Evolutionary conservation across 2,113 vertebrate genomes (phyloP).

Genomic region (Candoia aspera): DNA sequence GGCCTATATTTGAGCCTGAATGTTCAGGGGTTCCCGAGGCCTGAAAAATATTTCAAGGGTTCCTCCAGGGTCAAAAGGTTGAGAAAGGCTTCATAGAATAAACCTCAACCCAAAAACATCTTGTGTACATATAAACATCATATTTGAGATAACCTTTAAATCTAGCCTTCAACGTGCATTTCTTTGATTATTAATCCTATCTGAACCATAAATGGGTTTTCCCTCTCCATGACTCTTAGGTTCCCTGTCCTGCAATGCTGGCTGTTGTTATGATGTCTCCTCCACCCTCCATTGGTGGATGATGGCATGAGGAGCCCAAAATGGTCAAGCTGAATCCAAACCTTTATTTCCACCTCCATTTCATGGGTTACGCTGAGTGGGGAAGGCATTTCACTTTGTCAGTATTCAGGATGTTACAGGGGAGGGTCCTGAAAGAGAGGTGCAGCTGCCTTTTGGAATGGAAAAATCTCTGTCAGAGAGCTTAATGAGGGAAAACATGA

Average conservation of each 20-base stretch:
- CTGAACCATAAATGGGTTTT: not conserved
- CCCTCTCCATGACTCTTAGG: rapidly evolving
- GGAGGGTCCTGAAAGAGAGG: constrained; percentile 49
- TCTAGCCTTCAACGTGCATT: not conserved
- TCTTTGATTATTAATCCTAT: constrained; percentile 7
- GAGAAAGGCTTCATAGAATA: no score
- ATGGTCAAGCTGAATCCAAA: constrained; percentile 62
- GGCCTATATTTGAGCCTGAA: no score
- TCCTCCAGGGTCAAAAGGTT: no score
- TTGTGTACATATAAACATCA: not conserved
- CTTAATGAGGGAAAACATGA: constrained; percentile 22
- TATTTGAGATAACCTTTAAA: not conserved
- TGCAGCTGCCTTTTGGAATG: constrained; percentile 40
- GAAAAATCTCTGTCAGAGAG: not conserved
- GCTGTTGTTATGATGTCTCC: constrained; percentile 53
- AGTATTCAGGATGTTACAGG: constrained; percentile 43
- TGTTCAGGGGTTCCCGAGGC: no score
- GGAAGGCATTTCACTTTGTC: constrained; percentile 61
- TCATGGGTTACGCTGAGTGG: constrained; percentile 54
- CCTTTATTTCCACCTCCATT: constrained; percentile 61
- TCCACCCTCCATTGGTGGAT: not conserved
- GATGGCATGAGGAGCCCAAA: not conserved
- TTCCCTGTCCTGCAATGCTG: constrained; percentile 8
- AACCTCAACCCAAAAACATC: not conserved
- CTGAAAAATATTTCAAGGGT: no score